Evolutionary conservation across 2,888 invertebrate species (phyloP).

Genomic region (Patella pellucida): DNA sequence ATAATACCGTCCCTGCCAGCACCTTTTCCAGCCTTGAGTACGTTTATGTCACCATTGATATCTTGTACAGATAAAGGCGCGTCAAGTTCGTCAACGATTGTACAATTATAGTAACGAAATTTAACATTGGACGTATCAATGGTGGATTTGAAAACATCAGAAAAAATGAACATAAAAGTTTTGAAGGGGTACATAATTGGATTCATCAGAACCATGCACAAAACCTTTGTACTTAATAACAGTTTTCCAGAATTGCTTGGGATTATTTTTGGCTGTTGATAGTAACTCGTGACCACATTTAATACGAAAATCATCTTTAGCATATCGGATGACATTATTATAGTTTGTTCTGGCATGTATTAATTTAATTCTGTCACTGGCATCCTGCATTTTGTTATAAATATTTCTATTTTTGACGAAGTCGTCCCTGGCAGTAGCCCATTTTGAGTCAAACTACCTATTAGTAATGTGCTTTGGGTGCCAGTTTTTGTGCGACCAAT

Average conservation of each 20-base stretch:
- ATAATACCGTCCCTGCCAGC: no score
- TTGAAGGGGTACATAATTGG: not conserved
- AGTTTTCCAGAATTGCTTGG: conserved; percentile 1
- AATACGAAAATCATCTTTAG: not conserved
- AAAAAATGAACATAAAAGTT: not conserved
- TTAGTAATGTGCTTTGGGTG: not conserved
- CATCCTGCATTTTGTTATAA: not conserved
- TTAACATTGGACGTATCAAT: no score
- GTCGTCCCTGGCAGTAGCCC: not conserved
- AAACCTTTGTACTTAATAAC: not conserved
- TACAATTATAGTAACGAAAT: not conserved
- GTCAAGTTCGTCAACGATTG: not conserved
- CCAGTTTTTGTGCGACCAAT: not conserved
- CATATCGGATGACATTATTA: not conserved
- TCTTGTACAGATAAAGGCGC: no score
- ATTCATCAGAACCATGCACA: not conserved
- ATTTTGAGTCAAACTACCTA: not conserved
- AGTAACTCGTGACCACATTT: not conserved
- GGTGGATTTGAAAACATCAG: not conserved
- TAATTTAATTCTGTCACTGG: not conserved
- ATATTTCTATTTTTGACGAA: not conserved
- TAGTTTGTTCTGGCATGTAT: not conserved
- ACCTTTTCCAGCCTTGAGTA: no score
- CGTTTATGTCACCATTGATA: not conserved
- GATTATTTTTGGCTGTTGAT: not conserved